Evolutionary conservation across 64 coral and sea anemone species (phyloP), one percentile per base, ranked within the genome.

Genomic region (Acropora tenuis): DNA sequence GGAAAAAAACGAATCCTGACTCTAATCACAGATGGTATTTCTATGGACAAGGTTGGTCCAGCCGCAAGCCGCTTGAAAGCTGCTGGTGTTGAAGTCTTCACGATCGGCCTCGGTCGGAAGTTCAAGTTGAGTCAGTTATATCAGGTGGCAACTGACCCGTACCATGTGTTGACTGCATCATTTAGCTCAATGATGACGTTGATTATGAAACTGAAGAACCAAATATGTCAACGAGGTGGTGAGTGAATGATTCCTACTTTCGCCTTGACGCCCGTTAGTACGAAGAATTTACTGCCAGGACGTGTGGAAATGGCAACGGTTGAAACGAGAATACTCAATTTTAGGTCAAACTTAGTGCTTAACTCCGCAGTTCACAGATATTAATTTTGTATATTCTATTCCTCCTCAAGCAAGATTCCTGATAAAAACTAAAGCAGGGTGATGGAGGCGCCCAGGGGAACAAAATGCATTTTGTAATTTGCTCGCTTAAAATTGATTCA

Each of bases 21-120:
- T 49, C 18, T 93, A 46, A 1, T 93, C 7, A 93, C 91, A 17
- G 91, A 93, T 73, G 91, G 91, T 49, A 73, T 93, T 18, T 93
- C 91, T 79, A 75, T 87, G 75, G 91, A 93, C 68, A 40, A 69
- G 41, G 83, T 93, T 7, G 77, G 77, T 59, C n/a, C 43, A 59
- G 57, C 82, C 41, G 91, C 91, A 4, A 49, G 55, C 44, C 57
- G 73, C 8, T 40, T 93, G 9, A 86, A 80, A 47, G 63, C 76
- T 44, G 60, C 83, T 10, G 91, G 91, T 44, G 60, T 42, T 63
- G 91, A 93, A 80, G 91, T 93, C 2, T 93, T 87, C 40, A 48
- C 91, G 1, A 59, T 93, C 11, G 91, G 82, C 12, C 57, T 87
- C 66, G 91, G 91, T 16, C 77, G 78, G n/a, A 76, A 61, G 4